These are phyloP conservation scores for Spinus olivaceus DNA, from an alignment of 2,797 vertebrate species.

Conservation along the genomic window DNA sequence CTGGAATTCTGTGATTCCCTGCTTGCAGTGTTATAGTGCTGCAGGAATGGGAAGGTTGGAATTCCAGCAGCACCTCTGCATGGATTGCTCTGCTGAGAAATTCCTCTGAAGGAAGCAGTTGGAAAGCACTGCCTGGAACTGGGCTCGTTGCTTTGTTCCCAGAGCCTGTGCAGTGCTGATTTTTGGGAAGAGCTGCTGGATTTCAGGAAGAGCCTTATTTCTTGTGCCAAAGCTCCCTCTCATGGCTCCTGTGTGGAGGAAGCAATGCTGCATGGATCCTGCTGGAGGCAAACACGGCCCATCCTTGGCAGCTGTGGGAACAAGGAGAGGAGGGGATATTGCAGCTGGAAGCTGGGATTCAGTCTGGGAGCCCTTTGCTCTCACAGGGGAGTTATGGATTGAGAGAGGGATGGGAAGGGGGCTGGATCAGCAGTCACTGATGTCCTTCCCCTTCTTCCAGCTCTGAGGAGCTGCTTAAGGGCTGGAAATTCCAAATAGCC, in stretches of 20 bases:
- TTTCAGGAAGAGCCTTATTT: background rate
- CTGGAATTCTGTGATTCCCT: background rate
- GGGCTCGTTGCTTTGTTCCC: background rate
- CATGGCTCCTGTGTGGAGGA: background rate
- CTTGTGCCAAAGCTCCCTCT: conserved; percentile 17
- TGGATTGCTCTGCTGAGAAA: background rate
- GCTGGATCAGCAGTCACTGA: background rate
- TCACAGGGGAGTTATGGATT: fast-evolving
- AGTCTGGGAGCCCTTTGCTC: background rate
- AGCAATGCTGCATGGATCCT: background rate
- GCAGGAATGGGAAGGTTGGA: background rate
- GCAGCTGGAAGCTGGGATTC: background rate
- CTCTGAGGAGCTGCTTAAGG: background rate
- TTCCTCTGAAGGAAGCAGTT: background rate
- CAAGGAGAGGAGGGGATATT: background rate
- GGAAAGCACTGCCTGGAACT: background rate
- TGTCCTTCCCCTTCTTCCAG: background rate
- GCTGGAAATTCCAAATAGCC: background rate
- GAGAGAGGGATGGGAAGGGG: background rate
- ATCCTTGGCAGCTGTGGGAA: background rate
- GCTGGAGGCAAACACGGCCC: background rate
- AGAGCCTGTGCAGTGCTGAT: background rate
- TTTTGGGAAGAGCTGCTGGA: background rate
- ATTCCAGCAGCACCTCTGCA: background rate
- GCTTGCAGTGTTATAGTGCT: background rate